phyloP scores from a whole-genome alignment of 2,888 invertebrate genomes.

The Ectemnius lituratus region DNA sequence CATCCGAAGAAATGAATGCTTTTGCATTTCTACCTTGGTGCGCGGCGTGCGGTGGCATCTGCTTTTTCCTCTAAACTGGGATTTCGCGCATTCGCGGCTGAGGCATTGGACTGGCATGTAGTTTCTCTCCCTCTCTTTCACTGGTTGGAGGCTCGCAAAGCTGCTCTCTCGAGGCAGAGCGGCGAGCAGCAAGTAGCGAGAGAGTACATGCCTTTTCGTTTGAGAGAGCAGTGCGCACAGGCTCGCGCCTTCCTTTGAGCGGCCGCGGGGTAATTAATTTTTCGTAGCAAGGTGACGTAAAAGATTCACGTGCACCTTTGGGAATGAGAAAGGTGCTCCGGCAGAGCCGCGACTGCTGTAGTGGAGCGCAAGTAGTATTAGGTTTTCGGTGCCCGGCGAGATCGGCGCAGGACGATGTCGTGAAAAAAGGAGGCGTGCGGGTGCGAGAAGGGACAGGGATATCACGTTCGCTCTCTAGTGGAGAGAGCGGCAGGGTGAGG shows the following conservation, averaged over 20 bases:
- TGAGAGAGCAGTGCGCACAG: background rate
- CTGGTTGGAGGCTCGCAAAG: background rate
- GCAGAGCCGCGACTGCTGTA: background rate
- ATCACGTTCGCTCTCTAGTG: background rate
- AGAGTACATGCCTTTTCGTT: constrained; percentile 2
- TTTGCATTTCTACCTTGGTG: too few species aligned
- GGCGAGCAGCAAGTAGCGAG: background rate
- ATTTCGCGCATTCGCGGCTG: too few species aligned
- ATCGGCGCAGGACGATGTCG: too few species aligned
- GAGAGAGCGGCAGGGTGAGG: too few species aligned
- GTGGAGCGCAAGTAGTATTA: too few species aligned
- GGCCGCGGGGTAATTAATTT: constrained; percentile 52
- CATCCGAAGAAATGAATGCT: too few species aligned
- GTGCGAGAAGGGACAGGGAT: constrained; percentile 51
- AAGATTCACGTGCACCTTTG: constrained; percentile 56
- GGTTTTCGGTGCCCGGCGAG: too few species aligned
- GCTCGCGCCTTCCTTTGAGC: constrained; percentile 16
- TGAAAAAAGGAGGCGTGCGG: constrained; percentile 12
- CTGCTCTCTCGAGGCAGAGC: too few species aligned
- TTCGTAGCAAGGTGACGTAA: constrained; percentile 50
- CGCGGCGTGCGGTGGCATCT: too few species aligned
- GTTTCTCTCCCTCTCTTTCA: background rate
- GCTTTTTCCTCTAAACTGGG: too few species aligned
- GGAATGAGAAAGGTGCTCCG: constrained; percentile 30
- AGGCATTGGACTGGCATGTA: background rate